Conservation (phyloP, 2,888 invertebrate species). For the Tachina lurida region DNA sequence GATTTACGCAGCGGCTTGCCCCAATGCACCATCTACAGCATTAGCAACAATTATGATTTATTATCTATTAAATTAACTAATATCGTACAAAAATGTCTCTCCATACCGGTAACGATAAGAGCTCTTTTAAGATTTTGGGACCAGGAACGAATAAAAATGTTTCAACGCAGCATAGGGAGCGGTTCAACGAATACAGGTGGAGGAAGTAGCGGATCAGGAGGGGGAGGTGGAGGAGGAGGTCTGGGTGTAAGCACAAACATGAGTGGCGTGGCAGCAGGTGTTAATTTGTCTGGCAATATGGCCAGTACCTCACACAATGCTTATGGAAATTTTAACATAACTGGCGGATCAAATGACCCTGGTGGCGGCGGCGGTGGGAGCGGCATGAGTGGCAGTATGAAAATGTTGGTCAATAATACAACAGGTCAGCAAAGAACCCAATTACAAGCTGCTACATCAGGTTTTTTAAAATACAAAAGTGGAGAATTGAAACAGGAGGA, state of each 20-base stretch:
- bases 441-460: slow-evolving; percentile 57
- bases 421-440: slow-evolving; percentile 51
- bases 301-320: slow-evolving; percentile 82
- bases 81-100: slow-evolving; percentile 93
- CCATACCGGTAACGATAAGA: slow-evolving; percentile 95
- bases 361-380: slow-evolving; percentile 88
- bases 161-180: slow-evolving; percentile 75
- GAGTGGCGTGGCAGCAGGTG: slow-evolving; percentile 55
- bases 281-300: slow-evolving; percentile 50
- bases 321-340: slow-evolving; percentile 83
- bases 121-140: slow-evolving; percentile 94
- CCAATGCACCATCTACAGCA: slow-evolving; percentile 89
- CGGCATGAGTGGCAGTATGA: slow-evolving; percentile 78
- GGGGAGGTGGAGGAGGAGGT: background rate
- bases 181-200: slow-evolving; percentile 53
- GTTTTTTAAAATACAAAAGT: slow-evolving; percentile 74
- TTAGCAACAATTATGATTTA: slow-evolving; percentile 83
- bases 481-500: slow-evolving; percentile 81
- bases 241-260: slow-evolving; percentile 31
- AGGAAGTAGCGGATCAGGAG: slow-evolving; percentile 45
- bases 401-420: slow-evolving; percentile 68
- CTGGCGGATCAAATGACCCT: slow-evolving; percentile 85
- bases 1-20: slow-evolving; percentile 92
- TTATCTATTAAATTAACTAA: slow-evolving; percentile 83
- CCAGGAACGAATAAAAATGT: slow-evolving; percentile 86